Evolutionary conservation across 1,140 invertebrate genomes (phyloP), one percentile per base, ranked within the genome.

Genomic region (Asbolus verrucosus): DNA sequence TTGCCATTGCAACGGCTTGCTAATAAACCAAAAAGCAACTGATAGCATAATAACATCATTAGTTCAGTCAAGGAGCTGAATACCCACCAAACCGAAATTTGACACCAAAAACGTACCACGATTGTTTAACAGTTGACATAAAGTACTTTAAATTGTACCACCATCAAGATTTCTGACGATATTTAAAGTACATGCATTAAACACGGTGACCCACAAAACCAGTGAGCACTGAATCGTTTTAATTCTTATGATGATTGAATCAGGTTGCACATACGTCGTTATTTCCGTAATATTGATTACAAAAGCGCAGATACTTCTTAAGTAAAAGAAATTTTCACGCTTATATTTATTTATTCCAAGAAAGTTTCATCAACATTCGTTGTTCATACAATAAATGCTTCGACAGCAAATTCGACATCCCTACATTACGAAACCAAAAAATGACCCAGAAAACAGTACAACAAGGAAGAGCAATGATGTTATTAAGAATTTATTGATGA

Each of bases 181-280:
- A 27, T 54, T 54, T 54, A n/a, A 54, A 54, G 19, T 9, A 46
- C 41, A 18, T 54, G 46, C 46, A 27, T 11, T 54, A 54, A 54
- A 54, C 46, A 54, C 46, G 18, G 46, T 54, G 46, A 54, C 46
- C 46, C 11, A 54, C 46, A 27, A 27, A 54, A 6, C 46, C 46
- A 24, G 5, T 13, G 46, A 54, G 46, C 46, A 54, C 24, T 54
- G 46, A 54, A 54, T 54, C 21, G 27, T 19, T 54, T 54, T 27
- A 54, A 27, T 13, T 54, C 46, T 54, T 54, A 16, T 21, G 21
- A 54, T 27, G n/a, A 31, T 27, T 54, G 27, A 54, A 54, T 24
- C 24, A 54, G 46, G 46, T 24, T 54, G 19, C 13, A 2, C 13
- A 14, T 54, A 54, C 19, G 27, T 21, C 21, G n/a, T n/a, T n/a